Base-by-base conservation (phyloP, 1,140 invertebrate species). In the Propsilocerus akamusi region DNA sequence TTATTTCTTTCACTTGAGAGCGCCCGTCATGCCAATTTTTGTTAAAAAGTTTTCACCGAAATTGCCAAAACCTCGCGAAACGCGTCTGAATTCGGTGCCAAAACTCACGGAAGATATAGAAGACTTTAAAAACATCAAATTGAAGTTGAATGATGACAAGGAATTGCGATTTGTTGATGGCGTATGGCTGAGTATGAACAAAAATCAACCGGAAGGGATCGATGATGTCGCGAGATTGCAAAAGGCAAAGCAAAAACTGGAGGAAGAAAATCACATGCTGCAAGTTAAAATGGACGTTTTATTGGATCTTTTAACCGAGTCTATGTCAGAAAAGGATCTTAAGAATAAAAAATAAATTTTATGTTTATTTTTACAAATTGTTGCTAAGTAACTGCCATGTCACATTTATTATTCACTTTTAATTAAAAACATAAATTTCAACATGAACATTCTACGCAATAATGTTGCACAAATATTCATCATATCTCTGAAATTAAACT, bases 1-100 rank as follows among this genome's bases (percentile, higher is more conserved):
- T n/a, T n/a, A n/a, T n/a, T n/a, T n/a, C n/a, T n/a, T n/a, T n/a
- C n/a, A n/a, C n/a, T n/a, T n/a, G n/a, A n/a, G n/a, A n/a, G n/a
- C n/a, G n/a, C n/a, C n/a, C n/a, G n/a, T n/a, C n/a, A 41, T 41
- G 34, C 34, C 34, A 41, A 41, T 41, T 20, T 41, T 41, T 41
- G 14, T 20, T n/a, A 14, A 41, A n/a, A 41, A 41, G 34, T 41
- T 41, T 41, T 20, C 34, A 17, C 14, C 14, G 3, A 41, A 41
- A 17, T 20, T 17, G 17, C 34, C 34, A 10, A 41, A 41, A 17
- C 34, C 17, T 5, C 17, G 34, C 17, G 34, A 41, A 41, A 20
- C 22, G 14, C 17, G 34, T 20, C 22, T 41, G 22, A 41, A 41
- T 41, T 41, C 34, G 3, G 34, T 41, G 4, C 34, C 34, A 4